These are phyloP conservation scores for Ptychobarbus kaznakovi DNA, from an alignment of 2,797 vertebrate genomes.

Conservation along the genomic window DNA sequence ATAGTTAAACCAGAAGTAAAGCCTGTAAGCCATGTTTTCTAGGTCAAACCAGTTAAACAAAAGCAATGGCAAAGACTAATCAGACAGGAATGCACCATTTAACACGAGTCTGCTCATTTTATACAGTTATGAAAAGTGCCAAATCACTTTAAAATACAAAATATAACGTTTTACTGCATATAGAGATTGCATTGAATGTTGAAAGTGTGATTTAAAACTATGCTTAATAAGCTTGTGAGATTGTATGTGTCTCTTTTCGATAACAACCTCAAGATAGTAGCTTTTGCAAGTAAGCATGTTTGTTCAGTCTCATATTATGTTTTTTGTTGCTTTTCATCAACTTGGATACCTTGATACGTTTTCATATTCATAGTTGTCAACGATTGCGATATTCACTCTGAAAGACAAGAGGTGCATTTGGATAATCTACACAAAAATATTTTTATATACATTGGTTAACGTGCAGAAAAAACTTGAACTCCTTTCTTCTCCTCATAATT, in stretches of 20 bases:
- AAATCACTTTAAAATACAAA: conserved; percentile 6
- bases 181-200: not conserved
- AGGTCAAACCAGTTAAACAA: not conserved
- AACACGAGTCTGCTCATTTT: not conserved
- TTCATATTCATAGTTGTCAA: conserved; percentile 84
- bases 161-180: not conserved
- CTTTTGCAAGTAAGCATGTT: conserved; percentile 1
- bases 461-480: conserved; percentile 15
- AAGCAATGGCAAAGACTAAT: conserved; percentile 10
- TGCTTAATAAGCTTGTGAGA: not conserved
- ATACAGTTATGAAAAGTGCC: conserved; percentile 11
- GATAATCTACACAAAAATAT: conserved; percentile 77
- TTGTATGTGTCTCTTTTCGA: not conserved
- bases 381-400: conserved; percentile 96
- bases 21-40: not conserved
- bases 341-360: conserved; percentile 89
- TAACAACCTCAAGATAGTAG: not conserved
- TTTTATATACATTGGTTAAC: conserved; percentile 21
- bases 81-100: conserved; percentile 14
- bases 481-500: not conserved
- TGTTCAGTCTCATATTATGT: not conserved
- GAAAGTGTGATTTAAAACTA: not conserved
- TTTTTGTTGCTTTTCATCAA: conserved; percentile 61
- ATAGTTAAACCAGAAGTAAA: not conserved
- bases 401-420: conserved; percentile 91